These are phyloP conservation scores for Crocallis elinguaria DNA, from an alignment of 2,888 invertebrate species.

Conservation along the genomic window DNA sequence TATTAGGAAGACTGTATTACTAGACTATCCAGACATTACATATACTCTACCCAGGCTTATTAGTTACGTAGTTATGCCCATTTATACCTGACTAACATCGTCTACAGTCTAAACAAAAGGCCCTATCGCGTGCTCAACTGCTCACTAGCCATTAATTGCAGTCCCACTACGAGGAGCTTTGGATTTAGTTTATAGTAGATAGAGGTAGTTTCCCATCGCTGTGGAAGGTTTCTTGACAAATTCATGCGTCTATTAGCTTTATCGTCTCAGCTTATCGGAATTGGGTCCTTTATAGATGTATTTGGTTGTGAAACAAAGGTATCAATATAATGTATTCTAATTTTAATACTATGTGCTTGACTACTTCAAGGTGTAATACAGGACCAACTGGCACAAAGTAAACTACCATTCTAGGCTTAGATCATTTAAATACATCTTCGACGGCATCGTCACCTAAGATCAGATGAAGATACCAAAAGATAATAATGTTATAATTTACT, in stretches of 20 bases:
- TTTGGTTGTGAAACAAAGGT: neutral
- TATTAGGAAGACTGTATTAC: too few species aligned
- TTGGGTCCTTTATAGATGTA: neutral
- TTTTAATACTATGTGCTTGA: too few species aligned
- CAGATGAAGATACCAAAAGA: too few species aligned
- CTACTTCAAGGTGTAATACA: too few species aligned
- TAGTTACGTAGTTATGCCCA: neutral
- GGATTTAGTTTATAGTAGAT: constrained; percentile 10
- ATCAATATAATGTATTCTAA: neutral
- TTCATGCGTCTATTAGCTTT: neutral
- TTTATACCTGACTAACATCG: constrained; percentile 9
- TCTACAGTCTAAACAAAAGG: constrained; percentile 3
- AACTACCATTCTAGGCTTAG: too few species aligned
- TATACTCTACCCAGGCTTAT: too few species aligned
- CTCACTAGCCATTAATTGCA: constrained; percentile 15
- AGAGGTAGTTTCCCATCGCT: constrained; percentile 3
- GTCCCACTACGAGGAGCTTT: constrained; percentile 7
- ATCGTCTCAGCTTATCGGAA: neutral
- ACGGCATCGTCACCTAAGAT: too few species aligned
- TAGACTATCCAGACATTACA: too few species aligned
- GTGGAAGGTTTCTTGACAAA: neutral
- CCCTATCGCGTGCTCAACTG: constrained; percentile 22
- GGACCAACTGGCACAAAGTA: too few species aligned
- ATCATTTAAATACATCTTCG: too few species aligned
- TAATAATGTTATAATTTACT: too few species aligned